Evolutionary conservation across 2,888 invertebrate species (phyloP).

Genomic region (Crocallis elinguaria): DNA sequence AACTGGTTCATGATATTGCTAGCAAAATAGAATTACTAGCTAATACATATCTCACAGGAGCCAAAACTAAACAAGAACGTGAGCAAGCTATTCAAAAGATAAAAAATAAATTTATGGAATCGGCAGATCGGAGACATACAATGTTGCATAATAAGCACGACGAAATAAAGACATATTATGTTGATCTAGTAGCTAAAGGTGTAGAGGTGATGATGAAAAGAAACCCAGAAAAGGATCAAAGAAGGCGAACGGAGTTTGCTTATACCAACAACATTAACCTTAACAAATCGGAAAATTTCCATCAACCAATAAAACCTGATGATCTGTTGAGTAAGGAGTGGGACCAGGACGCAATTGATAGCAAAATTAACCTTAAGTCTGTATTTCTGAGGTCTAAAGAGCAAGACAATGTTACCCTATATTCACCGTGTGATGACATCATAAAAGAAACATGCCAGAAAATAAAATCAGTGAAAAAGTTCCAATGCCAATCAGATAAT

Average conservation of each 20-base stretch:
- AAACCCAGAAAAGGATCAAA: slow-evolving; percentile 22
- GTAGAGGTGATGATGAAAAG: slow-evolving; percentile 34
- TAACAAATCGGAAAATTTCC: neutral
- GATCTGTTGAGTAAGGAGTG: slow-evolving; percentile 1
- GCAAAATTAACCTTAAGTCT: neutral
- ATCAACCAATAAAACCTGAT: neutral
- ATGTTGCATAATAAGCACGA: slow-evolving; percentile 38
- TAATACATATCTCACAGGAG: slow-evolving; percentile 39
- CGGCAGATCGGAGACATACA: slow-evolving; percentile 39
- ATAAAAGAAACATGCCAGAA: slow-evolving; percentile 49
- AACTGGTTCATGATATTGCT: slow-evolving; percentile 42
- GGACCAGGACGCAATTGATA: neutral
- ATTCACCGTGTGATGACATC: slow-evolving; percentile 38
- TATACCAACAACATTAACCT: slow-evolving; percentile 18
- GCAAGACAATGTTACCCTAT: too few species aligned
- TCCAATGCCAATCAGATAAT: slow-evolving; percentile 52
- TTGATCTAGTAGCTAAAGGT: slow-evolving; percentile 42
- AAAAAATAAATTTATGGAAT: slow-evolving; percentile 10
- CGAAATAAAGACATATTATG: slow-evolving; percentile 44
- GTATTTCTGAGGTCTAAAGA: neutral
- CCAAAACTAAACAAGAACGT: slow-evolving; percentile 44
- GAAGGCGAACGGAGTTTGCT: slow-evolving; percentile 31
- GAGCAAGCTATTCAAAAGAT: slow-evolving; percentile 40
- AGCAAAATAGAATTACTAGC: slow-evolving; percentile 50
- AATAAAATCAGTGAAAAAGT: slow-evolving; percentile 52